Evolutionary conservation across 2,797 vertebrate species (phyloP).

Genomic region (Acridotheres tristis): DNA sequence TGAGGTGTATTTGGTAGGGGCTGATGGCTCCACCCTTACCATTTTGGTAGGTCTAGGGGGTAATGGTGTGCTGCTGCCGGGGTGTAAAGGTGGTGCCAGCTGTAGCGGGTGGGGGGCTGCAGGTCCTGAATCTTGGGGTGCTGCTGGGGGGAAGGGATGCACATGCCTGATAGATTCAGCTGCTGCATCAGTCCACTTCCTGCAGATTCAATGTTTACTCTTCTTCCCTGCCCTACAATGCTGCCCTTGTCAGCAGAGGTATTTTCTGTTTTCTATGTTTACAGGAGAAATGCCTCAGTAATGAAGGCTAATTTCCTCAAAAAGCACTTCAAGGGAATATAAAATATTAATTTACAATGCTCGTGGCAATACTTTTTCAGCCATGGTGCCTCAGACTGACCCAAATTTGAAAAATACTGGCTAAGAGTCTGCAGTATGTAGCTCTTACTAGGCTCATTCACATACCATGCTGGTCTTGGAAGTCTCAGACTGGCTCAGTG

Average conservation of each 20-base stretch:
- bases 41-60: rapidly evolving
- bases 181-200: background rate
- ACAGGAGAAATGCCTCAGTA: conserved; percentile 34
- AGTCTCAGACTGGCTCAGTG: background rate
- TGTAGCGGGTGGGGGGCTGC: background rate
- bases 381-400: background rate
- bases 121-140: background rate
- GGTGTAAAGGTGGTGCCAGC: background rate
- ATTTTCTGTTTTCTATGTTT: background rate
- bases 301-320: conserved; percentile 54
- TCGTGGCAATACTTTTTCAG: background rate
- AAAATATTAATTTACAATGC: conserved; percentile 44
- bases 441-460: conserved; percentile 45
- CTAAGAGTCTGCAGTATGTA: background rate
- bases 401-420: conserved; percentile 3
- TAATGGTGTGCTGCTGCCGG: background rate
- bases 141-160: background rate
- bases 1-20: background rate
- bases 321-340: conserved; percentile 32
- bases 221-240: background rate
- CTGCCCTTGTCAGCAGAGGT: conserved; percentile 14
- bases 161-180: background rate
- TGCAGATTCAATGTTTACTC: background rate
- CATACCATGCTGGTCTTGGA: background rate
- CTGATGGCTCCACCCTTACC: rapidly evolving